Conservation (phyloP, 1,140 invertebrate genomes). For the Polypedilum vanderplanki region DNA sequence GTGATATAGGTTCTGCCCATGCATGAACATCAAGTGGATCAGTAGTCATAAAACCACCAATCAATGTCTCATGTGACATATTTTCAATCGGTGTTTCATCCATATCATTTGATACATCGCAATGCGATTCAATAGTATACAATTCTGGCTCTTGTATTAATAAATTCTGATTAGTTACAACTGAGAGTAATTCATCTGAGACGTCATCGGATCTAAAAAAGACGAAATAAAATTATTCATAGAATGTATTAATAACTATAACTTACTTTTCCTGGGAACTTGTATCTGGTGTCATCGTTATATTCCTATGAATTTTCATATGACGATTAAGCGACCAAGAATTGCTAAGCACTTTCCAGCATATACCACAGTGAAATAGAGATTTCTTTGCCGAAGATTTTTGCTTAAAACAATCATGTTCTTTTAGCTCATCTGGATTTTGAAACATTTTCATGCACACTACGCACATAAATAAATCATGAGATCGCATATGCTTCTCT, state of each 20-base stretch:
- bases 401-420: conserved; percentile 21
- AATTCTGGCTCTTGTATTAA: neutral
- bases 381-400: neutral
- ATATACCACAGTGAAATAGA: conserved; percentile 29
- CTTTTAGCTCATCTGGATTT: conserved; percentile 8
- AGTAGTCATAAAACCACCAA: neutral
- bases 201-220: conserved; percentile 14
- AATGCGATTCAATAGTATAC: neutral
- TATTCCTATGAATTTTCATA: conserved; percentile 30
- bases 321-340: conserved; percentile 30
- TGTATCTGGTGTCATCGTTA: neutral
- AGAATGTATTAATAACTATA: neutral
- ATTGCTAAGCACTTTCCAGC: conserved; percentile 29
- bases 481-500: conserved; percentile 26
- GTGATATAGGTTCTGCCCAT: neutral
- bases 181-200: neutral
- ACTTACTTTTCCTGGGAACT: neutral
- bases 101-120: neutral
- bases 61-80: neutral
- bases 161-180: neutral
- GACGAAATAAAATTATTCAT: neutral
- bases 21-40: conserved; percentile 15
- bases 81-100: neutral
- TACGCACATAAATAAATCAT: conserved; percentile 29
- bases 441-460: conserved; percentile 23